phyloP scores from a whole-genome alignment of 2,888 invertebrate genomes.

The Tetragonisca angustula region DNA sequence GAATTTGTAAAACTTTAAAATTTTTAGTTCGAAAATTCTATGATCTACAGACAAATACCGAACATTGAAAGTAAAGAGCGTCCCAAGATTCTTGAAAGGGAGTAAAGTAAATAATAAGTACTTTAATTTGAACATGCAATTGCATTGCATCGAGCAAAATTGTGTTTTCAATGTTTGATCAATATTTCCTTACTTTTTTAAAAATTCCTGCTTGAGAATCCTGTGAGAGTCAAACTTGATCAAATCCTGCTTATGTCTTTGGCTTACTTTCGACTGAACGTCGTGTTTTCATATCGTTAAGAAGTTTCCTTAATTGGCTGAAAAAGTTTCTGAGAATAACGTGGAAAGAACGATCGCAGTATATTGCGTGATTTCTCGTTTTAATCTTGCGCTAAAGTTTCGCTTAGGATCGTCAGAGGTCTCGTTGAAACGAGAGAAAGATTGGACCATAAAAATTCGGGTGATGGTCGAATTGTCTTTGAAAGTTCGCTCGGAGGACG shows the following conservation, averaged over 20 bases:
- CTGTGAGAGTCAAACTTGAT: neutral
- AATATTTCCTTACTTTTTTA: too few relatives aligned
- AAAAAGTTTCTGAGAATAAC: neutral
- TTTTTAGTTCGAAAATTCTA: too few relatives aligned
- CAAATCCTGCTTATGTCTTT: neutral
- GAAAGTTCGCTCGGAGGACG: neutral
- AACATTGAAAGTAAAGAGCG: too few relatives aligned
- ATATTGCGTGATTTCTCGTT: neutral
- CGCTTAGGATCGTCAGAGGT: neutral
- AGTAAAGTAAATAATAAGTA: too few relatives aligned
- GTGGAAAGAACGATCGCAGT: neutral
- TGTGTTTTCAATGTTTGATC: neutral
- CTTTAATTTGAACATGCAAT: too few relatives aligned
- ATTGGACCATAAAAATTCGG: constrained; percentile 2
- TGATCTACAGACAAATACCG: too few relatives aligned
- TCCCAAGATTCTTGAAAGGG: too few relatives aligned
- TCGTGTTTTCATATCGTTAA: neutral
- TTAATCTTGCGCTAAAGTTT: neutral
- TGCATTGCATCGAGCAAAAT: too few relatives aligned
- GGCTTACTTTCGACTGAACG: neutral
- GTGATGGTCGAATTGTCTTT: neutral
- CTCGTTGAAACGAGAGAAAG: neutral
- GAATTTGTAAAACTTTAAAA: too few relatives aligned
- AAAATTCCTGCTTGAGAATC: neutral
- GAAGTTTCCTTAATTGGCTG: neutral